Evolutionary conservation across 2,888 invertebrate species (phyloP).

Genomic region (Lasioglossum lativentre): DNA sequence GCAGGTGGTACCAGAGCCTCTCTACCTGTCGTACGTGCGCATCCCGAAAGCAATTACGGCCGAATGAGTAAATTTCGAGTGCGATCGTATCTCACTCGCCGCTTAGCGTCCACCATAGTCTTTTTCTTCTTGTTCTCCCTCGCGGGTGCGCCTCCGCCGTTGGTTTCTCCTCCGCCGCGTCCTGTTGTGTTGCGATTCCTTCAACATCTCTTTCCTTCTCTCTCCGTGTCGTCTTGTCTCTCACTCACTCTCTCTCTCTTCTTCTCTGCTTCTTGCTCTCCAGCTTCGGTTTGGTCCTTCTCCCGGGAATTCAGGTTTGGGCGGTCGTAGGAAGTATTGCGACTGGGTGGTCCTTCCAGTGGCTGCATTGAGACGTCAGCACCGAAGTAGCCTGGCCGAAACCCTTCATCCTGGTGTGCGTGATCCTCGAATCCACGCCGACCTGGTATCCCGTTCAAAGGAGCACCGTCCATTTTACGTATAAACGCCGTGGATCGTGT

Average conservation of each 20-base stretch:
- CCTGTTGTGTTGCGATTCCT: constrained; percentile 29
- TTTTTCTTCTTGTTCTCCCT: constrained; percentile 42
- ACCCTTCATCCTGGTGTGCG: constrained; percentile 61
- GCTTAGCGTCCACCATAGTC: constrained; percentile 51
- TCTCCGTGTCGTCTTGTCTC: too few species aligned
- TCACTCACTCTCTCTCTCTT: neutral
- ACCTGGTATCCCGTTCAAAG: constrained; percentile 37
- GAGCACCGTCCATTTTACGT: constrained; percentile 52
- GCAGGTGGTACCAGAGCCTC: constrained; percentile 53
- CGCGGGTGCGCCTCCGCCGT: constrained; percentile 32
- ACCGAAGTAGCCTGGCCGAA: constrained; percentile 71
- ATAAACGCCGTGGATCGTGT: constrained; percentile 50
- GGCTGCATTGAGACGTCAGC: constrained; percentile 80
- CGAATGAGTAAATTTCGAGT: constrained; percentile 62
- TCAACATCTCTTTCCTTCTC: constrained; percentile 8
- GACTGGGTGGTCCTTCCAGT: constrained; percentile 77
- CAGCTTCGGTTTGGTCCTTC: constrained; percentile 48
- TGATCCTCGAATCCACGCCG: constrained; percentile 55
- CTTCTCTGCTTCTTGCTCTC: neutral
- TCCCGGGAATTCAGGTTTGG: constrained; percentile 76
- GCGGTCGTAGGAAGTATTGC: constrained; percentile 74
- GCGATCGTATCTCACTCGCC: constrained; percentile 60
- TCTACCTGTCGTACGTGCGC: constrained; percentile 60
- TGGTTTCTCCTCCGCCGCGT: constrained; percentile 32
- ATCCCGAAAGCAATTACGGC: constrained; percentile 64